Evolutionary conservation across 2,888 invertebrate species (phyloP).

Genomic region (Drosophila setosimentum): DNA sequence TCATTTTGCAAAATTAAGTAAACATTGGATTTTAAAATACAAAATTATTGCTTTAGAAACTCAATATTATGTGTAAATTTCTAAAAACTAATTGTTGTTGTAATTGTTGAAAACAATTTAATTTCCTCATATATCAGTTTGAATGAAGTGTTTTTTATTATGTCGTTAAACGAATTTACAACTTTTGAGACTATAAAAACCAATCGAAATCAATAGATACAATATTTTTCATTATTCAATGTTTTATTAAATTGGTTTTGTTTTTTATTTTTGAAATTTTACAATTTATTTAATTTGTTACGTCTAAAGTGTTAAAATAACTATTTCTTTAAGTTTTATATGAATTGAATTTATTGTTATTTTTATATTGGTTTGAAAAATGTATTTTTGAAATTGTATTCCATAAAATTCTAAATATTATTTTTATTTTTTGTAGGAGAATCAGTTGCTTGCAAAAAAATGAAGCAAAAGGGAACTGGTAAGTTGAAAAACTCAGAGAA

Average conservation of each 20-base stretch:
- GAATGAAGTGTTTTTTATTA: not conserved
- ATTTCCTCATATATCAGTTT: not conserved
- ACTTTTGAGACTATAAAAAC: not conserved
- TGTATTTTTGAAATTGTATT: not conserved
- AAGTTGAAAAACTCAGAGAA: not conserved
- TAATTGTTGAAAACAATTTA: not conserved
- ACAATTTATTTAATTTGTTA: not conserved
- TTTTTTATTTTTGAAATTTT: not conserved
- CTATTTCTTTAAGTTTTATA: not conserved
- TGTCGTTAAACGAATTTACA: no score
- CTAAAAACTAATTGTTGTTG: not conserved
- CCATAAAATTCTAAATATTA: not conserved
- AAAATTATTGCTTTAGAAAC: not conserved
- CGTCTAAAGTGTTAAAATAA: fast-evolving
- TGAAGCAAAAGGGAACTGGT: not conserved
- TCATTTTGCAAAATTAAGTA: not conserved
- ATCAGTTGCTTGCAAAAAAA: not conserved
- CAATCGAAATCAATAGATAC: not conserved
- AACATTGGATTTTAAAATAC: not conserved
- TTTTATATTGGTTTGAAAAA: not conserved
- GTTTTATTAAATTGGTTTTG: not conserved
- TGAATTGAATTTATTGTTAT: fast-evolving
- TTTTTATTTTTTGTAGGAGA: not conserved
- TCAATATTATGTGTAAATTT: not conserved
- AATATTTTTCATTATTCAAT: no score